Evolutionary conservation across 2,888 invertebrate genomes (phyloP), one percentile per base, ranked within the genome.

Genomic region (Agonum fuliginosum): DNA sequence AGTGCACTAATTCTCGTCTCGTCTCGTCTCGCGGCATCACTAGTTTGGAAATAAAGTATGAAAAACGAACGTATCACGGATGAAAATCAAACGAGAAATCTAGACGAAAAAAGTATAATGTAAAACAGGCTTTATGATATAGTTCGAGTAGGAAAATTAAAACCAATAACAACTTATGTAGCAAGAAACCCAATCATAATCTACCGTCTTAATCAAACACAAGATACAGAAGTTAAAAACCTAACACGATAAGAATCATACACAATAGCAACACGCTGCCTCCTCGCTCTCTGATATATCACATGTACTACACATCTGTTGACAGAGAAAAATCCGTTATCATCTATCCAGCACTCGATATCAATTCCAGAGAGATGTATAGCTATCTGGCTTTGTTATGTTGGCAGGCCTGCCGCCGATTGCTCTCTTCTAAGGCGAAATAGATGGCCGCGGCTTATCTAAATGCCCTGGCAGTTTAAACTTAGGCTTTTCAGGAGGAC

Each of bases 371-470:
- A 65, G 65, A 74, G 74, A 74, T 74, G 43, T 65, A 74, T 74
- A 41, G 65, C 62, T 74, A 74, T 74, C 74, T 74, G 41, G 62
- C 65, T 58, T 74, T 74, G 74, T 74, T 74, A 27, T 8, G 46
- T 19, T 62, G 43, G 65, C 74, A 74, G n/a, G n/a, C 30, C 51
- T 27, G 20, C 30, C 34, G 30, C 70, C 43, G 27, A 17, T 48
- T 14, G 58, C 6, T 14, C 17, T 27, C 69, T 4, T 19, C 24
- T 79, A 76, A n/a, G n/a, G 81, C 80, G 83, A 83, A 84, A 86
- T 86, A 83, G 86, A 86, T 86, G 85, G 85, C 84, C 85, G 82
- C 85, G 85, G 86, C 86, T 87, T 87, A 87, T 87, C 86, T 87
- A 86, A 86, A 87, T 85, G 85, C 79, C 41, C 14, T 65, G 80